Evolutionary conservation across 37 sponge, comb jelly and placozoan species (phyloP).

Genomic region (Chondrosia reniformis): DNA sequence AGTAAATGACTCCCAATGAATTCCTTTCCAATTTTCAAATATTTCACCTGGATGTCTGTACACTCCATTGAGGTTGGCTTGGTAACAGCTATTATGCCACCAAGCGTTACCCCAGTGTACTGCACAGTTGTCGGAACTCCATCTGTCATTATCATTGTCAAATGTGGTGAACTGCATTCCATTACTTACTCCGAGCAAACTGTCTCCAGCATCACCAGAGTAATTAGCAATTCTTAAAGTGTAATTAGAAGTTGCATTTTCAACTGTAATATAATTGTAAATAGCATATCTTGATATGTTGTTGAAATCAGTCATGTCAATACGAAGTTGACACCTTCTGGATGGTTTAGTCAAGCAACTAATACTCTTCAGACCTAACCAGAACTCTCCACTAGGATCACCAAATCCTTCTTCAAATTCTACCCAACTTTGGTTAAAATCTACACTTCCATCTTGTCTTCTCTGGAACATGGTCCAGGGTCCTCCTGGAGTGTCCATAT

Average conservation of each 20-base stretch:
- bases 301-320: background rate
- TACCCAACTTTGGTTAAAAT: slow-evolving; percentile 27
- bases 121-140: background rate
- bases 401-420: slow-evolving; percentile 31
- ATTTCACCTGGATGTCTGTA: too few species aligned
- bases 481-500: slow-evolving; percentile 4
- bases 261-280: slow-evolving; percentile 23
- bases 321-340: background rate
- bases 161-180: slow-evolving; percentile 9
- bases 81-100: slow-evolving; percentile 21
- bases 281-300: slow-evolving; percentile 9
- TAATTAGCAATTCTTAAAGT: slow-evolving; percentile 26
- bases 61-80: slow-evolving; percentile 20
- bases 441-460: slow-evolving; percentile 31
- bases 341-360: background rate
- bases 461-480: slow-evolving; percentile 29
- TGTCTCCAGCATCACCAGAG: slow-evolving; percentile 17
- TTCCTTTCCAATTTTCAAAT: too few species aligned
- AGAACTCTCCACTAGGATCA: slow-evolving; percentile 27
- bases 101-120: slow-evolving; percentile 14
- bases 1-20: too few species aligned
- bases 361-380: slow-evolving; percentile 26
- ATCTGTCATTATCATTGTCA: slow-evolving; percentile 31
- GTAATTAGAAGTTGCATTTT: slow-evolving; percentile 14
- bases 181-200: slow-evolving; percentile 11